phyloP scores from a whole-genome alignment of 2,797 vertebrate species.

The Chelonia mydas region DNA sequence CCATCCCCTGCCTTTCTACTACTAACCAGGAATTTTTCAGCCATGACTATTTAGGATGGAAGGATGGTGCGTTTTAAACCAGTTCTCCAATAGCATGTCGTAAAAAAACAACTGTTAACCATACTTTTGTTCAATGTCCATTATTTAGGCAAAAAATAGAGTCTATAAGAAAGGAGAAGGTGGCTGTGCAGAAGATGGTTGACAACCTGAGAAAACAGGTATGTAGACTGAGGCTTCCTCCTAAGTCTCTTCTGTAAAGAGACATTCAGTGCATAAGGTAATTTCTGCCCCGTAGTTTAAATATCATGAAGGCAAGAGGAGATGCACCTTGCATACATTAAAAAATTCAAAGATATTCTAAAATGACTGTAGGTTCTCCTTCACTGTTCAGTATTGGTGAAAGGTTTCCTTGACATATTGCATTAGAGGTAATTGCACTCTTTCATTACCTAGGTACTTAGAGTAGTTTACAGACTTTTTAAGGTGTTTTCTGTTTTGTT shows the following conservation, averaged over 20 bases:
- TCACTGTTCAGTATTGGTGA: neutral
- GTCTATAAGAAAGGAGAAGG: constrained; percentile 86
- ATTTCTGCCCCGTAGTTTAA: neutral
- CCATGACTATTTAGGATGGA: neutral
- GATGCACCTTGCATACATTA: fast-evolving
- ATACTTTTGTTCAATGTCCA: neutral
- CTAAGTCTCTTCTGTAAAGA: neutral
- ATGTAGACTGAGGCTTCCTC: neutral
- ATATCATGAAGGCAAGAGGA: neutral
- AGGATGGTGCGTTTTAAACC: neutral
- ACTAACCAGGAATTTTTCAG: neutral
- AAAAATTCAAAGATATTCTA: neutral
- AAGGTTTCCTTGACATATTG: neutral
- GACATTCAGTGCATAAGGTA: neutral
- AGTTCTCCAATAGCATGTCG: fast-evolving
- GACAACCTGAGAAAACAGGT: constrained; percentile 91
- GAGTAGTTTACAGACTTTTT: neutral
- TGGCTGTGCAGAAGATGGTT: constrained; percentile 83
- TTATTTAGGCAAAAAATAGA: constrained; percentile 87
- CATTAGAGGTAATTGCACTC: fast-evolving
- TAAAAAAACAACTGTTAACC: neutral
- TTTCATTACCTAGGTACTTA: neutral
- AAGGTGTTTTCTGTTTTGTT: neutral
- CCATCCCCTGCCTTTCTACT: neutral
- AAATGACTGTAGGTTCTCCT: neutral